phyloP scores from a whole-genome alignment of 2,797 vertebrate genomes.

The Erithacus rubecula region DNA sequence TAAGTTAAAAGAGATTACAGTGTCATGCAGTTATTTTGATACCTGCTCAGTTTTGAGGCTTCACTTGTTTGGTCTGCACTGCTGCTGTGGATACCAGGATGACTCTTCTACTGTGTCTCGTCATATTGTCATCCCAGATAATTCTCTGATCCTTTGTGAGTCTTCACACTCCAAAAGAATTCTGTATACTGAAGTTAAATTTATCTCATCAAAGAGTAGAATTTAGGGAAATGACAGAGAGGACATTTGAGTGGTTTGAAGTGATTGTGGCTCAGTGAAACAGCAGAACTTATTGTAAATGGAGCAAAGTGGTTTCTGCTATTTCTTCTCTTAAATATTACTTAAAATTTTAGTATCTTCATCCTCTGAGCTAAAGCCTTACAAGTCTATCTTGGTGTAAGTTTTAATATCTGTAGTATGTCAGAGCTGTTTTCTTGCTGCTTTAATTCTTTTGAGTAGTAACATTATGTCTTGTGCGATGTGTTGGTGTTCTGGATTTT shows the following conservation, averaged over 20 bases:
- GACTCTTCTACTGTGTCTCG: neutral
- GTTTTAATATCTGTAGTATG: neutral
- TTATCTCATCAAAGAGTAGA: neutral
- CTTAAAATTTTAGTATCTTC: neutral
- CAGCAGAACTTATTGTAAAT: constrained; percentile 10
- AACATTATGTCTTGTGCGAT: neutral
- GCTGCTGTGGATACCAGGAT: neutral
- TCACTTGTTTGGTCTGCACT: neutral
- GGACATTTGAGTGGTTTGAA: neutral
- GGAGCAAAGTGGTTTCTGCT: neutral
- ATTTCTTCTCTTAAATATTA: neutral
- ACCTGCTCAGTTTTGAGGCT: constrained; percentile 15
- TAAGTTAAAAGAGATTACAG: constrained; percentile 24
- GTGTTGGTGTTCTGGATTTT: neutral
- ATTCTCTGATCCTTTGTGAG: neutral
- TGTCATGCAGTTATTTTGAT: neutral
- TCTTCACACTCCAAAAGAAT: neutral
- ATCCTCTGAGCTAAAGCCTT: neutral
- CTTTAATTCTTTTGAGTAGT: neutral
- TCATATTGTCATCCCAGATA: neutral
- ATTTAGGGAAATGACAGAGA: neutral
- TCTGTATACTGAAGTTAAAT: neutral
- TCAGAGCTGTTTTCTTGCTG: constrained; percentile 4
- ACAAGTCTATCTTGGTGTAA: neutral
- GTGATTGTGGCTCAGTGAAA: neutral